Evolutionary conservation across 2,113 vertebrate genomes (phyloP).

Genomic region (Nannobrachium achirus): DNA sequence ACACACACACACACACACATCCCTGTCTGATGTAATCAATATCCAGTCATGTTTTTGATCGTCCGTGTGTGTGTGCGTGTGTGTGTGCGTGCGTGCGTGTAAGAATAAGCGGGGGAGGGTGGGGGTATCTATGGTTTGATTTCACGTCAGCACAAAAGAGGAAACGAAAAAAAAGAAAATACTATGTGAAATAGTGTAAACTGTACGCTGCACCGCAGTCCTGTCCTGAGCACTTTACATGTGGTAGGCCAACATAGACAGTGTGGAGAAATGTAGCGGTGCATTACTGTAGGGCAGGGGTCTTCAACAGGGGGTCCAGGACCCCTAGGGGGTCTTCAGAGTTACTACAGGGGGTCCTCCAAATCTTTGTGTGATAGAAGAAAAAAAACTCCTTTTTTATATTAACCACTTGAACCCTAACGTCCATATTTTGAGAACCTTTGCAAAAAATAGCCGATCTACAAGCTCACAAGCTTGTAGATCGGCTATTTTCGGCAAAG

Average conservation of each 20-base stretch:
- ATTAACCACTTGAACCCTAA: too few species aligned
- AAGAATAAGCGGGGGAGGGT: slow-evolving; percentile 16
- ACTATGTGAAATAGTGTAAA: slow-evolving; percentile 66
- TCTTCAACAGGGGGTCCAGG: too few species aligned
- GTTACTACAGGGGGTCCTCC: too few species aligned
- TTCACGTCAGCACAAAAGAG: slow-evolving; percentile 71
- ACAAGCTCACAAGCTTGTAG: too few species aligned
- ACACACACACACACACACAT: slow-evolving; percentile 17
- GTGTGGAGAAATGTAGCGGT: slow-evolving; percentile 71
- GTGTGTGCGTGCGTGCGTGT: too few species aligned
- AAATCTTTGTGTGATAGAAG: too few species aligned
- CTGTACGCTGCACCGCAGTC: slow-evolving; percentile 66
- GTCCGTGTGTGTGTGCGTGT: too few species aligned
- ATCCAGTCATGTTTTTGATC: slow-evolving; percentile 23
- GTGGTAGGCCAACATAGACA: slow-evolving; percentile 64
- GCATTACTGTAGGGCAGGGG: slow-evolving; percentile 70
- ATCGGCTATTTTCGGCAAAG: too few species aligned
- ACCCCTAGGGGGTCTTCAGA: too few species aligned
- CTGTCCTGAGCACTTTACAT: slow-evolving; percentile 79
- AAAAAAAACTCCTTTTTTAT: too few species aligned
- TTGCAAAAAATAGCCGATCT: too few species aligned
- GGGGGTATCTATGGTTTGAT: slow-evolving; percentile 46
- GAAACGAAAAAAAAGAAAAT: slow-evolving; percentile 25
- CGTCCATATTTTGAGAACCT: too few species aligned
- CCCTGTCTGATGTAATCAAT: slow-evolving; percentile 21